A percentile compares a stretch with the other conserved stretches of the same genome.
phyloP scores from a whole-genome alignment of 2,888 invertebrate species.

The Apomyelois bistriatella region DNA sequence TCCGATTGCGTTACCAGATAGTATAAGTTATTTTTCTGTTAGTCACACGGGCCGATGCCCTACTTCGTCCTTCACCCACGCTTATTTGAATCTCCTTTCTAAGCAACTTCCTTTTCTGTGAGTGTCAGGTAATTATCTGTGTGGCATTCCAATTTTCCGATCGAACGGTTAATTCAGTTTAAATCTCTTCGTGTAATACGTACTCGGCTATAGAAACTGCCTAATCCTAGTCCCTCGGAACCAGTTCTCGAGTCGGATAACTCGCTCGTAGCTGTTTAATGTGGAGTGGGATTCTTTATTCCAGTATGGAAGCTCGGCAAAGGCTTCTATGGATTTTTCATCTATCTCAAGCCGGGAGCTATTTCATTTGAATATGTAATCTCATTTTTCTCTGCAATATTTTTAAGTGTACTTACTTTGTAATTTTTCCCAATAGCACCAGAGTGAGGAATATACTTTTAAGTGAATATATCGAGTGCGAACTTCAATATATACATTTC shows the following conservation, averaged over 20 bases:
- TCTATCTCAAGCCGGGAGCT: conserved; percentile 9
- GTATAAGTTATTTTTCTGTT: conserved; percentile 59
- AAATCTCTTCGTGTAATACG: conserved; percentile 78
- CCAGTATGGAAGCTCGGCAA: conserved; percentile 18
- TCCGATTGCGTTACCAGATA: conserved; percentile 55
- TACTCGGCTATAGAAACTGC: conserved; percentile 62
- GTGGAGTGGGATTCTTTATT: conserved; percentile 44
- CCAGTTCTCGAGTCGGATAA: conserved; percentile 45
- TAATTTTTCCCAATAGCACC: background rate
- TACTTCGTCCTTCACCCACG: conserved; percentile 65
- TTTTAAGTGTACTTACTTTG: conserved; percentile 6
- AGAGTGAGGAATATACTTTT: background rate
- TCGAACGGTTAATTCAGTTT: conserved; percentile 79
- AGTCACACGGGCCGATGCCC: conserved; percentile 35
- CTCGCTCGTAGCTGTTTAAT: conserved; percentile 28
- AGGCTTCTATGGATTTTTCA: conserved; percentile 27
- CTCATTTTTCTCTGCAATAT: conserved; percentile 19
- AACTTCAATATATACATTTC: no score
- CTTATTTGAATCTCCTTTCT: conserved; percentile 76
- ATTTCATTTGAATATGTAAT: conserved; percentile 27
- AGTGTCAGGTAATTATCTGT: conserved; percentile 81
- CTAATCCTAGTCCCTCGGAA: conserved; percentile 70
- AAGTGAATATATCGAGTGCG: no score
- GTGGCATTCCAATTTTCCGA: conserved; percentile 80
- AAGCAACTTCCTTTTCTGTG: conserved; percentile 77